Percentiles rank a stretch among this genome's conserved stretches.
Evolutionary conservation across 2,113 vertebrate genomes (phyloP).

Genomic region (Platycercus adscitus): DNA sequence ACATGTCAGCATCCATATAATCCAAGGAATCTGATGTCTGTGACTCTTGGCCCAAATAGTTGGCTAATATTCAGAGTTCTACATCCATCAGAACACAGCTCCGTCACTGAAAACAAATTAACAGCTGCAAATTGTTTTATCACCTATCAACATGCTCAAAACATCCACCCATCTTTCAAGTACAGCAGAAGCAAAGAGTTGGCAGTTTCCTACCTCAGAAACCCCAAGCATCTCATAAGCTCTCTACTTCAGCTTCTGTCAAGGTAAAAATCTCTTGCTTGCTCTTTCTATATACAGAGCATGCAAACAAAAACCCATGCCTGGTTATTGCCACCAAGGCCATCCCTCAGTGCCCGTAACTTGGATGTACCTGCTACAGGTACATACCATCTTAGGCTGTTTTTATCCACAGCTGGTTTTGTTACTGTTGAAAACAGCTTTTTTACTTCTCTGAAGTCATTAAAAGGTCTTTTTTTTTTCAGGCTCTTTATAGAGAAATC

Average conservation of each 20-base stretch:
- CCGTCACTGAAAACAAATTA: not conserved
- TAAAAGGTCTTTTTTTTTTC: not conserved
- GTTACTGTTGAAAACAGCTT: not conserved
- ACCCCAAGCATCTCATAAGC: not conserved
- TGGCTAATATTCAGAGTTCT: not conserved
- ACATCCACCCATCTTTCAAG: not conserved
- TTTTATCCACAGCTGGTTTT: not conserved
- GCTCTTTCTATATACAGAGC: not conserved
- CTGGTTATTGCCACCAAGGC: not conserved
- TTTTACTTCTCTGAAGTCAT: not conserved
- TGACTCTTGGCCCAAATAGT: not conserved
- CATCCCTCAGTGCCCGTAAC: not conserved
- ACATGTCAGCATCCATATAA: not conserved
- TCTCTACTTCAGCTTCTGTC: not conserved
- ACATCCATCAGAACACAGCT: not conserved
- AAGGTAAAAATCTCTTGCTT: not conserved
- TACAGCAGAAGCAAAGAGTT: not conserved
- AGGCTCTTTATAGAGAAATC: not conserved
- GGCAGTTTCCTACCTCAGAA: constrained; percentile 3
- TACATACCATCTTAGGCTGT: not conserved
- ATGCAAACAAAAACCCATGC: not conserved
- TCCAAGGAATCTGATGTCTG: not conserved
- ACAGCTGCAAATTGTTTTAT: not conserved
- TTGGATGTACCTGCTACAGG: not conserved
- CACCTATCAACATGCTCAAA: not conserved